Base-by-base conservation (phyloP, 2,888 invertebrate species). In the Netelia fuscicornis region DNA sequence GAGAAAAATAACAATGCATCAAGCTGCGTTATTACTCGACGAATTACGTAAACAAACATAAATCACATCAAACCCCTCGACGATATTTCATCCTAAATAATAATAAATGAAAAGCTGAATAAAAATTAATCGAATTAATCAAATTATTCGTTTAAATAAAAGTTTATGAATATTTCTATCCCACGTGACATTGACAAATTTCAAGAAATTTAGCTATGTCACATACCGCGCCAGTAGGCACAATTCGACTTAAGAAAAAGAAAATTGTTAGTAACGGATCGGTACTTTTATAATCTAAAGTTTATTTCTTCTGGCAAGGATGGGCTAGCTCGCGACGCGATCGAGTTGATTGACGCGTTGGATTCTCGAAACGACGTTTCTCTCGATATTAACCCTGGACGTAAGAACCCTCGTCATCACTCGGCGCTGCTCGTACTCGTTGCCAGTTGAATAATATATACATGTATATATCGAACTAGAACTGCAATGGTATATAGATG, bases 331-430 rank as follows among this genome's bases (percentile, higher is more conserved):
- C 44, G 42, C 58, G 42, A 60, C 56, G 11, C n/a, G 54, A 62
- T 17, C 30, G 25, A 11, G 67, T 65, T 74, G 58, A 56, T 58
- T 65, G 77, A 85, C 75, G 71, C 75, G 67, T 81, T 77, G 77
- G 68, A 81, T 79, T 72, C 44, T 76, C 60, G 25, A 71, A 70
- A 81, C 42, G 68, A 58, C n/a, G 37, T 65, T 25, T 23, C 56
- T 20, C 44, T 30, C 11, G 42, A 23, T 58, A 56, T 42, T 30
- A 68, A 65, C 62, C 20, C 10, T 30, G 44, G 23, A 58, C 42
- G 62, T 25, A 64, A 64, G 60, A 83, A 86, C 79, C 83, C 81
- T 86, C 81, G 80, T 84, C 75, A 85, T 76, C 68, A n/a, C 62
- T 65, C 60, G 10, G 17, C 48, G 25, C 9, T 56, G 37, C 17